A percentile compares a stretch with the other conserved stretches of the same genome.
Conservation (phyloP, 2,888 invertebrate genomes). For the Autographa pulchrina region DNA sequence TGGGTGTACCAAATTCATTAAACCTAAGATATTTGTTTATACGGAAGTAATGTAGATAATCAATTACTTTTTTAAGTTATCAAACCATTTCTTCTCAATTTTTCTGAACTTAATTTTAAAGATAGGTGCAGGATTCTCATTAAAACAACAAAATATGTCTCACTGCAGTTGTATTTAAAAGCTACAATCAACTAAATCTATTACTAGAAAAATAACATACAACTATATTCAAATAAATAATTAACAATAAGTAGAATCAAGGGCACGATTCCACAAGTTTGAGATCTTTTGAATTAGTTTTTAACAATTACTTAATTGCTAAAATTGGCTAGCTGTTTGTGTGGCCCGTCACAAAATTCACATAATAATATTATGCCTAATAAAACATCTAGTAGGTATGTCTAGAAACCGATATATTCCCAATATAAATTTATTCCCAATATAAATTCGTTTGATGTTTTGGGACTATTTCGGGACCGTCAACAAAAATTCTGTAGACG, state of each 20-base stretch:
- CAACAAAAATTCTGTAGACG: no score
- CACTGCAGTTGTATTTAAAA: conserved; percentile 18
- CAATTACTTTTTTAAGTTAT: no score
- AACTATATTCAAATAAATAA: neutral
- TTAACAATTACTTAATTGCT: neutral
- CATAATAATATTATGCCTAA: neutral
- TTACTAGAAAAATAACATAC: neutral
- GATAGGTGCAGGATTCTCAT: neutral
- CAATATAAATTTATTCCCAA: no score
- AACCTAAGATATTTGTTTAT: no score
- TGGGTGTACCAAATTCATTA: no score
- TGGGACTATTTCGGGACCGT: no score
- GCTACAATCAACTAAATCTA: neutral
- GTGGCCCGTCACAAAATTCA: neutral
- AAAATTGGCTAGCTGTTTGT: neutral
- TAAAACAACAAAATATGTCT: neutral
- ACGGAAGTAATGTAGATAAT: no score
- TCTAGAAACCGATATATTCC: neutral
- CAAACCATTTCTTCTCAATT: no score
- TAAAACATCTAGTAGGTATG: neutral
- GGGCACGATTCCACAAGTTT: neutral
- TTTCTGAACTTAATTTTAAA: no score
- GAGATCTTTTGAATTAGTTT: neutral
- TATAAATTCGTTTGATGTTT: no score
- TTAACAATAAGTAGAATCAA: neutral